Conservation (phyloP, 2,113 vertebrate genomes). For the Tenrec ecaudatus region DNA sequence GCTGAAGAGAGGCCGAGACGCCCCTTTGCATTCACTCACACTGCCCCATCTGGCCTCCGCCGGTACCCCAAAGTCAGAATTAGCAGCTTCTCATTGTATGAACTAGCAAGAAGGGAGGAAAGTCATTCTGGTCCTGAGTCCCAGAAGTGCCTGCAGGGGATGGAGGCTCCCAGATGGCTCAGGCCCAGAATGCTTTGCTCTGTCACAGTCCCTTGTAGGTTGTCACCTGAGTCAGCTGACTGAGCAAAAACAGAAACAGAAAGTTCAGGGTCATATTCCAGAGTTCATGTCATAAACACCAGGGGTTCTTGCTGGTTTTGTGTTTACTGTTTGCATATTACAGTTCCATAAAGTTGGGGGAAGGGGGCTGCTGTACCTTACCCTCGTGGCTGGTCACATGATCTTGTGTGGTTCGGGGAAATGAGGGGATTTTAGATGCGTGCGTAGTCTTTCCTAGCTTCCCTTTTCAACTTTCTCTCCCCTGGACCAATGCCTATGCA, state of each 20-base stretch:
- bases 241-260: slow-evolving; percentile 60
- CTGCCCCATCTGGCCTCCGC: neutral
- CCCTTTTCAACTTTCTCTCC: neutral
- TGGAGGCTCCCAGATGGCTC: neutral
- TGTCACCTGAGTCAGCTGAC: slow-evolving; percentile 26
- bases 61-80: neutral
- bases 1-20: neutral
- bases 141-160: neutral
- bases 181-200: neutral
- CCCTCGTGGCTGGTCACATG: neutral
- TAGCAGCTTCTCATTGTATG: slow-evolving; percentile 27
- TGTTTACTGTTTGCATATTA: slow-evolving; percentile 8
- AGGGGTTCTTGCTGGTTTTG: neutral
- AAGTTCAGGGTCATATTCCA: neutral
- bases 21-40: neutral
- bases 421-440: neutral
- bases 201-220: neutral
- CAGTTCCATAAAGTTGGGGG: slow-evolving; percentile 32
- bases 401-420: neutral
- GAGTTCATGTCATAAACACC: slow-evolving; percentile 9
- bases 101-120: neutral
- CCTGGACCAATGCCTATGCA: neutral
- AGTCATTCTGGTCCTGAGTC: neutral
- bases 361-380: slow-evolving; percentile 8
- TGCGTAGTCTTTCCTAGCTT: slow-evolving; percentile 4